Evolutionary conservation across 2,113 vertebrate species (phyloP).

Genomic region (Acanthochromis polyacanthus): DNA sequence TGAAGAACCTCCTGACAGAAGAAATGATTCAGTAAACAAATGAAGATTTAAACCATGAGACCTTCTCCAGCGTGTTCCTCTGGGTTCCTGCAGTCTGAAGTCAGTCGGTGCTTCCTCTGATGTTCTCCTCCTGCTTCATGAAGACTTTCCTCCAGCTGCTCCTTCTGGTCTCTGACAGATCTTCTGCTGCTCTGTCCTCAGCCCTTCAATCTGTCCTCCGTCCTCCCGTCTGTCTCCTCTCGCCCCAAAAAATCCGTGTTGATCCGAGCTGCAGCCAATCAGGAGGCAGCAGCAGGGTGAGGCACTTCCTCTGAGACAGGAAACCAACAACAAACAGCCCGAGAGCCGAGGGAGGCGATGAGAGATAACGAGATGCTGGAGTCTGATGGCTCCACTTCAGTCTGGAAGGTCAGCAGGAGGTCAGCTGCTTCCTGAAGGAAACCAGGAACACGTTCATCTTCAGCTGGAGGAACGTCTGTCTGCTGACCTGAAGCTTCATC

Average conservation of each 20-base stretch:
- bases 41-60: no score
- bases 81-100: background rate
- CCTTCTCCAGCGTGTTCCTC: no score
- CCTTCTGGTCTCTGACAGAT: background rate
- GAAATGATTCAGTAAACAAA: no score
- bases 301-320: conserved; percentile 87
- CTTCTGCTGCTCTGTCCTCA: conserved; percentile 15
- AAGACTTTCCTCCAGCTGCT: conserved; percentile 44
- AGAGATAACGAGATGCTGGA: conserved; percentile 60
- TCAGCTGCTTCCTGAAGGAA: conserved; percentile 1
- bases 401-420: conserved; percentile 46
- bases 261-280: conserved; percentile 73
- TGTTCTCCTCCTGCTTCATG: conserved; percentile 40
- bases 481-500: no score
- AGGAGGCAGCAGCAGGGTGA: conserved; percentile 78
- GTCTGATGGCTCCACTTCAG: conserved; percentile 37
- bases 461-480: no score
- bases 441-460: no score
- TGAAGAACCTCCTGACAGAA: no score
- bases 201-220: conserved; percentile 67
- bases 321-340: conserved; percentile 82
- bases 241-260: conserved; percentile 73
- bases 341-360: conserved; percentile 35
- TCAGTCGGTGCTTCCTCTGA: background rate
- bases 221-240: conserved; percentile 9